Evolutionary conservation across 1,140 invertebrate species (phyloP).

Genomic region (Bradynema listronoti): DNA sequence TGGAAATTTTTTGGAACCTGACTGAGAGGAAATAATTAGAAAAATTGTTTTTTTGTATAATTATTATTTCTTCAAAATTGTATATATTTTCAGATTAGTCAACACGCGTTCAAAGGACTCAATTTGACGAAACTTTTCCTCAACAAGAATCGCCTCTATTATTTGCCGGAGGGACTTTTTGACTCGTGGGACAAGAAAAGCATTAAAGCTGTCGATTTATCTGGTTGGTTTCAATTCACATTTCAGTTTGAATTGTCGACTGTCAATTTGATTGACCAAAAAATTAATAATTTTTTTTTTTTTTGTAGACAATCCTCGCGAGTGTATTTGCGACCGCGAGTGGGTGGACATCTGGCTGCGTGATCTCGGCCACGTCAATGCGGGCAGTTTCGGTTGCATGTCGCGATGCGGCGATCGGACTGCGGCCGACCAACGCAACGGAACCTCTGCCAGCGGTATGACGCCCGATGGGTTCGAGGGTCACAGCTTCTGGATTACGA

Average conservation of each 20-base stretch:
- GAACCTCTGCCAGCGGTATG: conserved; percentile 18
- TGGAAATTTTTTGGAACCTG: background rate
- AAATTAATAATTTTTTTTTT: background rate
- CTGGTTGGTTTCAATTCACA: conserved; percentile 26
- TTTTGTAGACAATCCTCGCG: conserved; percentile 32
- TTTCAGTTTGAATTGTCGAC: background rate
- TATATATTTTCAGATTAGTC: conserved; percentile 27
- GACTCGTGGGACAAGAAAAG: conserved; percentile 27
- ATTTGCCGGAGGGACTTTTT: conserved; percentile 34
- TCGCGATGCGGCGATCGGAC: conserved; percentile 11
- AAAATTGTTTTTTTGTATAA: conserved; percentile 8
- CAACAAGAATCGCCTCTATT: conserved; percentile 35
- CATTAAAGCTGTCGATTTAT: conserved; percentile 37
- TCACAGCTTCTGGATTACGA: conserved; percentile 29
- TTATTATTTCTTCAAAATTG: background rate
- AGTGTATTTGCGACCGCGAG: conserved; percentile 40
- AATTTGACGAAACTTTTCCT: conserved; percentile 33
- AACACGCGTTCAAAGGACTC: conserved; percentile 35
- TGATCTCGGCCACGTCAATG: conserved; percentile 32
- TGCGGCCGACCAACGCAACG: conserved; percentile 6
- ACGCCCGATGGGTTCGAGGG: background rate
- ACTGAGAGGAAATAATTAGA: background rate
- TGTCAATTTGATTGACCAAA: background rate
- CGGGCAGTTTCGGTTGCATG: conserved; percentile 38
- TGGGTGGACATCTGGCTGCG: conserved; percentile 40